Base-by-base conservation (phyloP, 2,797 vertebrate genomes). In the Danio choprae region DNA sequence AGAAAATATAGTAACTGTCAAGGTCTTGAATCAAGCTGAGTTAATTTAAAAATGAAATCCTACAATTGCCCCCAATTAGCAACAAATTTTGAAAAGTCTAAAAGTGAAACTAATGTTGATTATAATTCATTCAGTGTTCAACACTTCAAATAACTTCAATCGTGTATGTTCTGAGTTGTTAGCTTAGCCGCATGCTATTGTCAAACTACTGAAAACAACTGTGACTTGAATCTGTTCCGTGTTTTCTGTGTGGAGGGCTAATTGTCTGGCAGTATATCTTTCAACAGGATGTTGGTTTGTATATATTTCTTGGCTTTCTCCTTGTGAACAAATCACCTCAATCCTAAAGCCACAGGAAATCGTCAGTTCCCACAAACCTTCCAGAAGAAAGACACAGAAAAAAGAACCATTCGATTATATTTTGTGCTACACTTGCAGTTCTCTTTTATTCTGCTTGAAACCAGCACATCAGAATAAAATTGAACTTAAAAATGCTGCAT, bases 401-500 rank as follows among this genome's bases (percentile, higher is more conserved):
- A 74, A 4, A 63, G 11, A 50, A 18, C 58, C 58, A 7, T 36
- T 51, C 12, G 0, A 41, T 41, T 63, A 59, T 22, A 70, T 29
- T 29, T 29, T 59, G 16, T 72, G 50, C 40, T 40, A 53, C 48
- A 55, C 10, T 65, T 15, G 4, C 71, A 44, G 9, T 44, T 58
- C n/a, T 6, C 58, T 44, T 65, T 63, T 36, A 29, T 68, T 77
- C 53, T 50, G 5, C 16, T 68, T 60, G 44, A 74, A 58, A 11
- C 77, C 62, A 72, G 18, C 81, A 71, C 20, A 48, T 75, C 63
- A 41, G 22, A 7, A 74, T 20, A 46, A 22, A 36, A 78, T 58
- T 77, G 60, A 60, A 84, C 38, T 29, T 59, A 80, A 71, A n/a
- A 78, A 36, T n/a, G 55, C 20, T 50, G 59, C 40, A 74, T 82